phyloP scores from a whole-genome alignment of 2,888 invertebrate species.

The Stomorhina lunata region DNA sequence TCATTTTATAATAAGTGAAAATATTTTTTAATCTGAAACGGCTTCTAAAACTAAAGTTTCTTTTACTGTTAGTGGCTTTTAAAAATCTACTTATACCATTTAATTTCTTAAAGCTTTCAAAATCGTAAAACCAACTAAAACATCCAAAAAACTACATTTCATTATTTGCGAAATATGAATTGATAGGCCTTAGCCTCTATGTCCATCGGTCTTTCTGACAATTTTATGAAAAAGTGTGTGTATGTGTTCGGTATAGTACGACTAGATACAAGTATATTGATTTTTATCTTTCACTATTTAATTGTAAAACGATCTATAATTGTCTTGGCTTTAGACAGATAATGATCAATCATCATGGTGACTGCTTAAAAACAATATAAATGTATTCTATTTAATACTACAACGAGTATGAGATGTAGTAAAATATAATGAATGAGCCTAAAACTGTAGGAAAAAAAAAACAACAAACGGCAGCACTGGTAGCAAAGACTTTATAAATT shows the following conservation, averaged over 20 bases:
- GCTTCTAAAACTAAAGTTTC: too few relatives aligned
- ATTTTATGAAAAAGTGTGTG: not conserved
- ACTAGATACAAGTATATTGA: constrained; percentile 37
- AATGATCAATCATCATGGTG: constrained; percentile 64
- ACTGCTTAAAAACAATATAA: constrained; percentile 27
- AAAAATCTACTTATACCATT: too few relatives aligned
- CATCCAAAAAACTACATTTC: not conserved
- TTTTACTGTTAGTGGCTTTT: too few relatives aligned
- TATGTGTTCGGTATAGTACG: not conserved
- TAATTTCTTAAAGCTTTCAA: too few relatives aligned
- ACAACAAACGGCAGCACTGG: constrained; percentile 4
- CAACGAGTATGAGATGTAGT: too few relatives aligned
- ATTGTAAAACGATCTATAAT: constrained; percentile 67
- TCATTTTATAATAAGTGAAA: too few relatives aligned
- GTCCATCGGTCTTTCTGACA: not conserved
- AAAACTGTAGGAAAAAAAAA: too few relatives aligned
- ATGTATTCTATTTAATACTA: too few relatives aligned
- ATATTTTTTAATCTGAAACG: too few relatives aligned
- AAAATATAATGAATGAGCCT: constrained; percentile 48
- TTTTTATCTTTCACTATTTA: constrained; percentile 66
- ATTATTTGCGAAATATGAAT: constrained; percentile 23
- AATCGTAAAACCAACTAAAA: not conserved
- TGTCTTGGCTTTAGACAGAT: constrained; percentile 63
- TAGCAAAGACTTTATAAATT: constrained; percentile 22
- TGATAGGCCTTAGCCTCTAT: not conserved